Base-by-base conservation (phyloP, 2,113 vertebrate species). In the Okapia johnstoni region DNA sequence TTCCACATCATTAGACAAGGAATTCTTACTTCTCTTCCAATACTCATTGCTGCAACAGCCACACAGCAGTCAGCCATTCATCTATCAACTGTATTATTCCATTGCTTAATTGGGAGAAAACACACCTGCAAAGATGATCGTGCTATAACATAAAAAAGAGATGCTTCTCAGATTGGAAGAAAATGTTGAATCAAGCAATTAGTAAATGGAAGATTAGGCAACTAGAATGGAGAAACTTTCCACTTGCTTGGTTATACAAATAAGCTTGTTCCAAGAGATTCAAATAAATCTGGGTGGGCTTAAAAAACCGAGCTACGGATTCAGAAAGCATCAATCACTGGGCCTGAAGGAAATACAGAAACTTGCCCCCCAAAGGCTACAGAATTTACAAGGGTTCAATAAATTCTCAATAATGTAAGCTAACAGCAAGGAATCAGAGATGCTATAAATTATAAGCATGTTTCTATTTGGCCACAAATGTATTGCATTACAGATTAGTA, bases 51-150 rank as follows among this genome's bases (percentile, higher is more conserved):
- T 73, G 28, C 52, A 43, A 58, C 54, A 90, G 73, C 13, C 28
- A 96, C 43, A 30, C 7, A 43, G 54, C 55, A 93, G 17, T 13
- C 76, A 91, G 57, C 7, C 58, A 58, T 79, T 91, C 73, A 94
- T 73, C 86, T 86, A 91, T 84, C 81, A 84, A 48, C 21, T 89
- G 79, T 43, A 77, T 94, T 83, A 94, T 80, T 96, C 66, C 76
- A 79, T 57, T 85, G 52, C 63, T 91, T 96, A 94, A 88, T 91
- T 96, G 48, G 48, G 52, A 98, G 76, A 95, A 97, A 94, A 80
- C 66, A 92, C 70, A 95, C 92, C 85, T 97, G 55, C 61, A 95
- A 93, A 66, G 40, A 89, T 52, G 43, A 94, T 76, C 57, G 15
- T 79, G 26, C 33, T 17, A 61, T 76, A 95, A 40, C 10, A 90